Evolutionary conservation across 2,797 vertebrate genomes (phyloP), one percentile per base, ranked within the genome.

Genomic region (Rhinatrema bivittatum): DNA sequence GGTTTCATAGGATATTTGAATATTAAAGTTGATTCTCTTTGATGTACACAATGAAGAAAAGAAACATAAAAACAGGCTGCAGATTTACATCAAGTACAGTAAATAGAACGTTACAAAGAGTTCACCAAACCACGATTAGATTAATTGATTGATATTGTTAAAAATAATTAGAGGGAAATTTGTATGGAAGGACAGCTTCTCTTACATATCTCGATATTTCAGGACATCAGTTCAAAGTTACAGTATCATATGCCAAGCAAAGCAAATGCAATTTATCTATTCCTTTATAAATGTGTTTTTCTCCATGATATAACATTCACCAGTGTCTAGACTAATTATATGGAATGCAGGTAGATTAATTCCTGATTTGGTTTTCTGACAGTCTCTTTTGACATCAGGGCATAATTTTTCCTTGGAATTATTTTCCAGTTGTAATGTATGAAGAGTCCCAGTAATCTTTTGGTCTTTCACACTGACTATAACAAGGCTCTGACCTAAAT

Each of bases 401-500:
- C 30, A 42, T 35, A 56, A 39, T 47, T 58, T 55, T 40, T 20
- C 31, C 16, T 41, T 43, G 29, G 66, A 61, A 65, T 52, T 5
- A 32, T 62, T 60, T n/a, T 68, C 43, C 32, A 26, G 25, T 22
- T 23, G 42, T 60, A 64, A 69, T 53, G 65, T 61, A 54, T 50
- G 41, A 42, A 56, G 35, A 33, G 20, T 43, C 24, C 31, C 44
- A 54, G 53, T 42, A 64, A 59, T 51, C 26, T 53, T 64, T 56
- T 58, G 41, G 43, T 65, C 55, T 60, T 66, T 66, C 40, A 36
- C 53, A 57, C 41, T 32, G 30, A 42, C 54, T 63, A 36, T 46
- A 61, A 45, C 50, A 58, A 58, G 58, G 40, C 51, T 58, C 32
- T 72, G 65, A 72, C 61, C 68, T 57, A 55, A 61, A 53, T 74